phyloP scores from a whole-genome alignment of 1,140 invertebrate genomes.

The Drosophila tsacasi region DNA sequence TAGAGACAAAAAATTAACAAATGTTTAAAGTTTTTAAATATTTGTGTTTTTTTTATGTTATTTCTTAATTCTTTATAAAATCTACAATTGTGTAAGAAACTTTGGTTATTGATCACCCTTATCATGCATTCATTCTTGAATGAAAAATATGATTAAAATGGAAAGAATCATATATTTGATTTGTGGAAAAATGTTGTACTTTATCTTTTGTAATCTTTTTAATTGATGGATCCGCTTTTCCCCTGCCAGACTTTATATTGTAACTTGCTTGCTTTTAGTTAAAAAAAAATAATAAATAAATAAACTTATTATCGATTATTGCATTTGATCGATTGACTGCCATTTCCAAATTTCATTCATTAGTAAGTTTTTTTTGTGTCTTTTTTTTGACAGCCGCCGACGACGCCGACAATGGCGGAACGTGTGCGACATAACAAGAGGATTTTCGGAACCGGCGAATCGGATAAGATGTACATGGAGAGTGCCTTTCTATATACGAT shows the following conservation, averaged over 20 bases:
- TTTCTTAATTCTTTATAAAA: no score
- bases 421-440: constrained; percentile 33
- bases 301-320: constrained; percentile 4
- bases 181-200: neutral
- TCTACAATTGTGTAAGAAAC: neutral
- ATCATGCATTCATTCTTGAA: neutral
- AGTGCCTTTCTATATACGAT: constrained; percentile 48
- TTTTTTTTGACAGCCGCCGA: constrained; percentile 10
- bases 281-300: no score
- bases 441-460: constrained; percentile 8
- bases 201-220: constrained; percentile 2
- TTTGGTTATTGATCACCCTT: neutral
- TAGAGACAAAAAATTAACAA: neutral
- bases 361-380: neutral
- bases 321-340: constrained; percentile 26
- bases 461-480: constrained; percentile 41
- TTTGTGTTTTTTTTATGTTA: no score
- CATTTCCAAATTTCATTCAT: constrained; percentile 35
- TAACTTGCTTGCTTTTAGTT: neutral
- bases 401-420: constrained; percentile 24
- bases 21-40: neutral
- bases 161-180: neutral
- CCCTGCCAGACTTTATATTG: neutral
- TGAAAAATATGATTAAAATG: neutral
- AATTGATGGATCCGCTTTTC: neutral